Evolutionary conservation across 2,888 invertebrate species (phyloP).

Genomic region (Epistrophe eligans): DNA sequence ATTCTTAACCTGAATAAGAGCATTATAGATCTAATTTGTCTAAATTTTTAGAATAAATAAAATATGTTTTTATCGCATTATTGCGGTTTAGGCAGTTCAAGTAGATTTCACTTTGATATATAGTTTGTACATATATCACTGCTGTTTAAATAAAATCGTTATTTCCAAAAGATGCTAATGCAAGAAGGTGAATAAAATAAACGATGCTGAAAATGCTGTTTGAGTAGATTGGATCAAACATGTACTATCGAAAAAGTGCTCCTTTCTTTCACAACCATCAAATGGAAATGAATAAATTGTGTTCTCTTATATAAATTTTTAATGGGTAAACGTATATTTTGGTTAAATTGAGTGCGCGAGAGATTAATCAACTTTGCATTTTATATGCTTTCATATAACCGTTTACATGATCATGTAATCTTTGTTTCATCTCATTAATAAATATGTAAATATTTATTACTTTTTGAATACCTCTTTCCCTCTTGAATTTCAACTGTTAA

Average conservation of each 20-base stretch:
- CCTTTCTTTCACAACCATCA: constrained; percentile 78
- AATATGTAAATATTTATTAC: constrained; percentile 58
- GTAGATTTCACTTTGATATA: constrained; percentile 46
- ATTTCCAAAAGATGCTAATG: neutral
- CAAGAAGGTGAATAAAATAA: constrained; percentile 5
- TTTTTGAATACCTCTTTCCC: constrained; percentile 59
- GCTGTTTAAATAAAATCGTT: constrained; percentile 9
- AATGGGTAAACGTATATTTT: constrained; percentile 33
- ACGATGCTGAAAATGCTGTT: constrained; percentile 41
- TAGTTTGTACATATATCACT: constrained; percentile 36
- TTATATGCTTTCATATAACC: constrained; percentile 26
- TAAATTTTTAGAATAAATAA: constrained; percentile 22
- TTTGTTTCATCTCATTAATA: constrained; percentile 37
- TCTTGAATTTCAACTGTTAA: constrained; percentile 43
- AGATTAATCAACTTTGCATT: constrained; percentile 44
- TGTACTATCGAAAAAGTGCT: constrained; percentile 59
- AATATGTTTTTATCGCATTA: constrained; percentile 11
- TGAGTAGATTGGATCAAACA: constrained; percentile 6
- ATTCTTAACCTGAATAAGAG: constrained; percentile 17
- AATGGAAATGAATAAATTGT: constrained; percentile 42
- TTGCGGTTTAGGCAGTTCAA: constrained; percentile 55
- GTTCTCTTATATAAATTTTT: constrained; percentile 30
- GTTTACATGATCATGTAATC: constrained; percentile 36
- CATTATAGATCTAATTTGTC: constrained; percentile 9
- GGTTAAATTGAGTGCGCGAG: constrained; percentile 44